These are phyloP conservation scores for Archilochus colubris DNA, from an alignment of 2,113 vertebrate genomes.

Conservation along the genomic window DNA sequence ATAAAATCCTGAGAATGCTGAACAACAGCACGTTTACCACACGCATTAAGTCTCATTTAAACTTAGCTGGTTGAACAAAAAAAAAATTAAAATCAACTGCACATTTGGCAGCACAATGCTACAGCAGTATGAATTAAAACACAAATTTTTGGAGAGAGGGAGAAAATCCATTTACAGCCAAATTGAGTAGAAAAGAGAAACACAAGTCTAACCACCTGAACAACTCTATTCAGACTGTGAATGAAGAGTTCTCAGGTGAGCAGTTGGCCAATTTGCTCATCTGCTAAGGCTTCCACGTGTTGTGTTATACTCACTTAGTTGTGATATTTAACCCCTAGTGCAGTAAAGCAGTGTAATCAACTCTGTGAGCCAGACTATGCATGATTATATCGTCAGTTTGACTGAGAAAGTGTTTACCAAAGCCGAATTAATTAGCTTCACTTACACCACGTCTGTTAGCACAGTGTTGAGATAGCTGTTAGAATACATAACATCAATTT, in stretches of 20 bases:
- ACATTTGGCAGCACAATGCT: neutral
- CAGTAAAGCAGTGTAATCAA: neutral
- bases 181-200: neutral
- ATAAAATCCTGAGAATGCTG: neutral
- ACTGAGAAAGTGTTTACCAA: neutral
- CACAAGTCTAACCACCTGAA: neutral
- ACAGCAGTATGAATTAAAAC: neutral
- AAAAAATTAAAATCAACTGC: neutral
- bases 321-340: neutral
- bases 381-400: neutral
- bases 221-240: neutral
- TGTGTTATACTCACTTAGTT: neutral
- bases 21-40: neutral
- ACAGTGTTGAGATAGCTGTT: slow-evolving; percentile 2
- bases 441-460: neutral
- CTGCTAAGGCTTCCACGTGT: neutral
- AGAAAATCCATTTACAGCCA: slow-evolving; percentile 3
- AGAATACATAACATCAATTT: neutral
- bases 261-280: neutral
- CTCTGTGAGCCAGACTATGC: neutral
- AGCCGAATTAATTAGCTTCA: slow-evolving; percentile 22
- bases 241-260: neutral
- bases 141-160: neutral
- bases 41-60: neutral
- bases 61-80: neutral